These are phyloP conservation scores for Acomys russatus DNA, from an alignment of 2,797 vertebrate genomes.

Conservation along the genomic window DNA sequence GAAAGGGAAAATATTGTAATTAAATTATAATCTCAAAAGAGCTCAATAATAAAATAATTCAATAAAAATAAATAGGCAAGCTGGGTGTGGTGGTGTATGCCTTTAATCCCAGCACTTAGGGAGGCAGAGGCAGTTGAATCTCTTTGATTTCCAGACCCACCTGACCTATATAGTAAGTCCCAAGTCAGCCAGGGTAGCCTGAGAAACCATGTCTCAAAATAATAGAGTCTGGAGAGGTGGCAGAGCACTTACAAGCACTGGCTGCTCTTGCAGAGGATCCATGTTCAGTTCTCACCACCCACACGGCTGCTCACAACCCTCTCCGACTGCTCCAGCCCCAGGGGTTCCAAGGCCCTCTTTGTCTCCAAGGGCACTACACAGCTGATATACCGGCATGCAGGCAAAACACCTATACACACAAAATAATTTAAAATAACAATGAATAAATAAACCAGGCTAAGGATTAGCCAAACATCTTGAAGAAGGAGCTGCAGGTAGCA, in stretches of 20 bases:
- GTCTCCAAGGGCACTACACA: not conserved
- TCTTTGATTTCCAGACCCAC: not conserved
- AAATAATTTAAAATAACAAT: no score
- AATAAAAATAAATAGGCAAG: conserved; percentile 20
- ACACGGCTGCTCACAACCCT: not conserved
- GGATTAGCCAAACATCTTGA: not conserved
- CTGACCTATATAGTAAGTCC: not conserved
- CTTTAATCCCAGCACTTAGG: not conserved
- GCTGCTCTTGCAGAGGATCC: not conserved
- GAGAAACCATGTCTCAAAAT: not conserved
- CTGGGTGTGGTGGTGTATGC: not conserved
- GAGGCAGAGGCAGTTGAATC: not conserved
- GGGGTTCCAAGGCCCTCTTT: not conserved
- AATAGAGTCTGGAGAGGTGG: not conserved
- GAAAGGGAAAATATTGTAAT: not conserved
- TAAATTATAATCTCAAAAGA: not conserved
- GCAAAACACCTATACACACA: not conserved
- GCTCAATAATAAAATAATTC: conserved; percentile 42
- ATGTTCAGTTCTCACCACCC: not conserved
- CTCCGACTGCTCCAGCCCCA: no score
- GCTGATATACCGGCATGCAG: not conserved
- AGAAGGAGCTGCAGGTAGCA: not conserved
- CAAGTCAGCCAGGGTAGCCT: not conserved
- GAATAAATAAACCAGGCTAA: not conserved
- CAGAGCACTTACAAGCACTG: not conserved